Conservation (phyloP, 2,888 invertebrate species). For the Ditula angustiorana region DNA sequence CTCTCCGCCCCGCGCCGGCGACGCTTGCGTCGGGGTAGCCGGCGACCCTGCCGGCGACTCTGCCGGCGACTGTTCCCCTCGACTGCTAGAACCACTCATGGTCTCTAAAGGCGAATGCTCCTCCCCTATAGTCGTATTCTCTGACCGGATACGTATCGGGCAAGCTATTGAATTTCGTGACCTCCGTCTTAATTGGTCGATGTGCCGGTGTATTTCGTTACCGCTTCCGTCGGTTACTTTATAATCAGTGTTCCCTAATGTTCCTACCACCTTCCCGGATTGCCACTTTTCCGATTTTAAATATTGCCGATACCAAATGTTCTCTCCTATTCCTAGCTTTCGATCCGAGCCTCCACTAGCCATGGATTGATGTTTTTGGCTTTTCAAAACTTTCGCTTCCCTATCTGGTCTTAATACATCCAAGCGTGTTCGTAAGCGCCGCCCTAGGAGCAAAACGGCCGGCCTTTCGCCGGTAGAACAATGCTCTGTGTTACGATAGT, state of each 20-base stretch:
- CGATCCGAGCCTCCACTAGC: background rate
- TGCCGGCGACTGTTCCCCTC: too few relatives aligned
- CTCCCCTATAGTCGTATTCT: too few relatives aligned
- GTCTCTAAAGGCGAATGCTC: too few relatives aligned
- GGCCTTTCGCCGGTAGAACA: background rate
- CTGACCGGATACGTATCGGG: too few relatives aligned
- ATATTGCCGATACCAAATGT: constrained; percentile 4
- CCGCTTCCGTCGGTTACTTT: background rate
- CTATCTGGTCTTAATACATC: background rate
- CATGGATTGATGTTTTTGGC: background rate
- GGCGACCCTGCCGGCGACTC: too few relatives aligned
- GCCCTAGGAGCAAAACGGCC: background rate
- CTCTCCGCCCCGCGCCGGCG: too few relatives aligned
- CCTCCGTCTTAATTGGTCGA: constrained; percentile 5
- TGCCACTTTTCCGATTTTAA: constrained; percentile 13
- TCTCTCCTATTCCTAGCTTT: background rate
- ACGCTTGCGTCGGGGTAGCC: too few relatives aligned
- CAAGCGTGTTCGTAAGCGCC: background rate
- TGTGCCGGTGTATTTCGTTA: background rate
- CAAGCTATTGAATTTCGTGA: too few relatives aligned
- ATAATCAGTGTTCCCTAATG: background rate
- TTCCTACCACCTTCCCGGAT: background rate
- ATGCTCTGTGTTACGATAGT: background rate
- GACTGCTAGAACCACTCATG: too few relatives aligned
- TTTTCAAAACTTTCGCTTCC: background rate